Conservation (phyloP, 2,113 vertebrate genomes). For the Progne subis region DNA sequence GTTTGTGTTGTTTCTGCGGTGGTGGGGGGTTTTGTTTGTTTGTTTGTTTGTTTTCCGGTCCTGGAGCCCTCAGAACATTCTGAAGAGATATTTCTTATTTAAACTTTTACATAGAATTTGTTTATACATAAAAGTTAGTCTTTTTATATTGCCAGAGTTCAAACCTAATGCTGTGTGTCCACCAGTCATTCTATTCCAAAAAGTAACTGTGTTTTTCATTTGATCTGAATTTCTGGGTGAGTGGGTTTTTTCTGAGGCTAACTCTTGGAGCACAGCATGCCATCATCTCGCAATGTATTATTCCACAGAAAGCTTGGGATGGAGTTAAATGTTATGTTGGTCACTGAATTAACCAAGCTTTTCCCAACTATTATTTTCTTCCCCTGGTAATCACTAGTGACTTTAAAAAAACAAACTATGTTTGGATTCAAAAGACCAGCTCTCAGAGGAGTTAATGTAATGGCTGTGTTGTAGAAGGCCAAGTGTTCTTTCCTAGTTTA, state of each 20-base stretch:
- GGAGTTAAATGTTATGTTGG: slow-evolving; percentile 28
- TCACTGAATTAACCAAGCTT: slow-evolving; percentile 41
- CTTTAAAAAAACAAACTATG: slow-evolving; percentile 53
- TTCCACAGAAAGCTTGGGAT: neutral
- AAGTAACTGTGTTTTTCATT: neutral
- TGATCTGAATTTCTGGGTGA: slow-evolving; percentile 9
- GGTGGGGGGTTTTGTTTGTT: no score
- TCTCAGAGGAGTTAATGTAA: slow-evolving; percentile 66
- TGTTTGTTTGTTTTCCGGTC: neutral
- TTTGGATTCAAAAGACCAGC: slow-evolving; percentile 62
- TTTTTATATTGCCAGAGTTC: neutral
- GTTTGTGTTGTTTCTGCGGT: no score
- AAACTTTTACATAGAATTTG: neutral
- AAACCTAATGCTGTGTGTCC: neutral
- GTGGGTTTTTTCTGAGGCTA: neutral
- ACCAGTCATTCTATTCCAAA: neutral
- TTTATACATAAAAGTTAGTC: neutral
- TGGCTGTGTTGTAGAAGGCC: slow-evolving; percentile 18
- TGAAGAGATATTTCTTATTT: neutral
- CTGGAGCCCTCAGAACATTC: neutral
- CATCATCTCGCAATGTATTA: neutral
- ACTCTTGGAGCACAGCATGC: neutral
- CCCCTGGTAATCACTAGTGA: slow-evolving; percentile 35
- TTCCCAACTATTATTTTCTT: slow-evolving; percentile 56
- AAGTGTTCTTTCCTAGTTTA: slow-evolving; percentile 56